phyloP scores from a whole-genome alignment of 92 coral and sea anemone species.

The Ricordea florida region DNA sequence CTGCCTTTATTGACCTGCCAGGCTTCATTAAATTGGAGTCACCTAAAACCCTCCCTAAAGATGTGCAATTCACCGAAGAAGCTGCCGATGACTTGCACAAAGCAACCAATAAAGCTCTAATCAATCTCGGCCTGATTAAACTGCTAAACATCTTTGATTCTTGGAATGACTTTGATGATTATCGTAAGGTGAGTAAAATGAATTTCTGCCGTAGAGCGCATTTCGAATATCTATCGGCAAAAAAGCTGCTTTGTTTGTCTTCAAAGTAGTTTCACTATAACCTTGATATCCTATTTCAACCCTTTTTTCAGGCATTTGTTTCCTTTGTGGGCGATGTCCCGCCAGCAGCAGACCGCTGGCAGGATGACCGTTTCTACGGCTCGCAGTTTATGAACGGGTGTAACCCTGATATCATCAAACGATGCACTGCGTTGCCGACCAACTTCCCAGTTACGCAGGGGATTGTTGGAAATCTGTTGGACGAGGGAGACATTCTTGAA shows the following conservation, averaged over 20 bases:
- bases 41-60: conserved; percentile 59
- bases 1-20: conserved; percentile 40
- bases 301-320: conserved; percentile 40
- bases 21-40: conserved; percentile 62
- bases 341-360: conserved; percentile 54
- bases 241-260: too few relatives aligned
- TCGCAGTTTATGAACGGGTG: conserved; percentile 72
- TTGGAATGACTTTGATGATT: conserved; percentile 76
- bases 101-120: conserved; percentile 54
- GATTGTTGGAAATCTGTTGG: conserved; percentile 59
- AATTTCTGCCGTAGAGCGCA: too few relatives aligned
- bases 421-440: conserved; percentile 59
- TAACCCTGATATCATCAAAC: conserved; percentile 65
- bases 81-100: conserved; percentile 57
- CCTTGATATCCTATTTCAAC: background rate
- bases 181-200: conserved; percentile 24
- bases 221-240: too few relatives aligned
- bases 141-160: conserved; percentile 54
- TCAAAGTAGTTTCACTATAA: background rate
- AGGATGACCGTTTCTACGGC: conserved; percentile 71
- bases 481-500: conserved; percentile 51
- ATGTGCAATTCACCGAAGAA: conserved; percentile 75
- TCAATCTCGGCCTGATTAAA: conserved; percentile 70
- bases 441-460: conserved; percentile 77
- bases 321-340: conserved; percentile 43